phyloP scores from a whole-genome alignment of 2,888 invertebrate species.

The Temnothorax rugatulus region DNA sequence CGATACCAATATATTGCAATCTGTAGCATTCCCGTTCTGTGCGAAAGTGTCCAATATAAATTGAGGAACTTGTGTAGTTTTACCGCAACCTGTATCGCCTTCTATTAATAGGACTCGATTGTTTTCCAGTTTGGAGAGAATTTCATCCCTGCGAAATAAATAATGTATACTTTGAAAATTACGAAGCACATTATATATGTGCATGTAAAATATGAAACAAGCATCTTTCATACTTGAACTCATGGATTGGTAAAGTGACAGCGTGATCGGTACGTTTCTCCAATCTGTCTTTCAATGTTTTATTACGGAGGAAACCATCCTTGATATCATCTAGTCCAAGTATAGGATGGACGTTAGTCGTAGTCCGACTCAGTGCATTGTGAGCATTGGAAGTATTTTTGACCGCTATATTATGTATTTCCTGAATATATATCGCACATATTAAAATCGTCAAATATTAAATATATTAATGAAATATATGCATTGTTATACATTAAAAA shows the following conservation, averaged over 20 bases:
- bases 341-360: neutral
- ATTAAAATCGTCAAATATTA: neutral
- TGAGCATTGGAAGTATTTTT: neutral
- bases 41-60: constrained; percentile 88
- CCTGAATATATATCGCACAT: constrained; percentile 47
- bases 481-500: constrained; percentile 6
- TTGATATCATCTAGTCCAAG: neutral
- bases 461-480: neutral
- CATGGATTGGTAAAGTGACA: constrained; percentile 83
- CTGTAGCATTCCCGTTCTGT: constrained; percentile 83
- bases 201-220: constrained; percentile 12
- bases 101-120: constrained; percentile 89
- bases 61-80: constrained; percentile 91
- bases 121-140: constrained; percentile 87
- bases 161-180: neutral
- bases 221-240: constrained; percentile 82
- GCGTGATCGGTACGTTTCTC: neutral
- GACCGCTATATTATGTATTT: constrained; percentile 1
- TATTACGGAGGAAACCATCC: neutral
- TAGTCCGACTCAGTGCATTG: neutral
- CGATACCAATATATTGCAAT: constrained; percentile 89
- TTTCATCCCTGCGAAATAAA: constrained; percentile 85
- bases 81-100: constrained; percentile 92
- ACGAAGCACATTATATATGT: neutral
- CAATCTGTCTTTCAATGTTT: neutral